These are phyloP conservation scores for Pterocles gutturalis DNA, from an alignment of 2,113 vertebrate genomes.

Conservation along the genomic window DNA sequence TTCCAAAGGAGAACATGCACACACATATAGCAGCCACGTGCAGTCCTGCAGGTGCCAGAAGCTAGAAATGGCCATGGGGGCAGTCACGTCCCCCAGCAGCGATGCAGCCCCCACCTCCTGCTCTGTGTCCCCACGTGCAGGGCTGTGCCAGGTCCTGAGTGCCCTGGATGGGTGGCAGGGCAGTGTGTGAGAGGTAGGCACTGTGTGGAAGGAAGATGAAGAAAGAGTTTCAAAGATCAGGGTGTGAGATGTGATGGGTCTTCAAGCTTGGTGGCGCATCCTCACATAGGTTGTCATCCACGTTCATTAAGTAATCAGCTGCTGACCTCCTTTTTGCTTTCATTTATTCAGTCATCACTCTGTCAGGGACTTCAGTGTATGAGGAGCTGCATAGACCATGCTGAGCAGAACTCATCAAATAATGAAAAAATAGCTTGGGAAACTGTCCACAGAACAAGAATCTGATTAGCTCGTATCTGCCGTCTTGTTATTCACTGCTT, in stretches of 20 bases:
- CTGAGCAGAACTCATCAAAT: neutral
- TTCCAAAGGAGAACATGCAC: neutral
- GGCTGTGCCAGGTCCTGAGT: neutral
- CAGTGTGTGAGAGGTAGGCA: neutral
- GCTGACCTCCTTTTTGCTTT: neutral
- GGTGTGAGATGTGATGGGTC: neutral
- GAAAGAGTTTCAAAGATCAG: neutral
- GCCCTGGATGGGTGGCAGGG: fast-evolving
- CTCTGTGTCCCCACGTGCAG: fast-evolving
- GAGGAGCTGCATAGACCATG: neutral
- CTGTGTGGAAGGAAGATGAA: neutral
- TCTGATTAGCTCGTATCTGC: neutral
- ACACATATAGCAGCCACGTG: fast-evolving
- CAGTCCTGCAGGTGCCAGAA: neutral
- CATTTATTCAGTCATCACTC: neutral
- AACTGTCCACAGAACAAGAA: neutral
- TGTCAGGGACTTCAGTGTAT: neutral
- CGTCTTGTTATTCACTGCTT: neutral
- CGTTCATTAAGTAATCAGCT: neutral
- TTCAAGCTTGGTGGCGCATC: neutral
- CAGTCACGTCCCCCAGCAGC: fast-evolving
- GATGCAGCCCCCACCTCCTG: neutral
- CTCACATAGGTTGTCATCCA: neutral
- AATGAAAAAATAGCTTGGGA: neutral
- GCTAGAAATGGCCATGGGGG: neutral